A percentile compares a stretch with the other conserved stretches of the same genome.
Conservation (phyloP, 2,797 vertebrate genomes). For the Micrastur ruficollis region DNA sequence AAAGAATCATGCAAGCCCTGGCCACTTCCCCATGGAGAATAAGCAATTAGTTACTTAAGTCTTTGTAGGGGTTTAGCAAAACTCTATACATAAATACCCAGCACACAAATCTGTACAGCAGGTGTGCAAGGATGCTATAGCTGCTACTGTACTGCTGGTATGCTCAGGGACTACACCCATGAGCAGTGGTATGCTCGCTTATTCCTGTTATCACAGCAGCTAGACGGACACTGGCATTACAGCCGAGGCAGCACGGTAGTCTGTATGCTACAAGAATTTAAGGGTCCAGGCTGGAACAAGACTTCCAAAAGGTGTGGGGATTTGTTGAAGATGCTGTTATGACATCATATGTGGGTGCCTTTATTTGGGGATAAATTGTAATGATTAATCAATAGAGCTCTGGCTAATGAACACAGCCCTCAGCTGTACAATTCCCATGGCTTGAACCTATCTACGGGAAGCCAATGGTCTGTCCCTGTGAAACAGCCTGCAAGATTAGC, state of each 20-base stretch:
- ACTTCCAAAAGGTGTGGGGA: neutral
- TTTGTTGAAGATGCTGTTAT: neutral
- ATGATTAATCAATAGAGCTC: neutral
- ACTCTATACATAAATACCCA: neutral
- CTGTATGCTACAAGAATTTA: neutral
- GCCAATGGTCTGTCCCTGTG: neutral
- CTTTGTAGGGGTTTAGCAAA: neutral
- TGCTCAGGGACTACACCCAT: rapidly evolving
- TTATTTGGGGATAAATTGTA: neutral
- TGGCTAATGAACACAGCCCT: neutral
- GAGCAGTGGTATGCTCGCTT: neutral
- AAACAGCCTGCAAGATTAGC: neutral
- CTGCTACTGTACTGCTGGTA: neutral
- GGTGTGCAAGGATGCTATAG: neutral
- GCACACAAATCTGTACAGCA: neutral
- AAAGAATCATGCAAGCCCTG: neutral
- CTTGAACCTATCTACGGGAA: neutral
- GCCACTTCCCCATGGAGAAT: neutral
- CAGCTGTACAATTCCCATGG: neutral
- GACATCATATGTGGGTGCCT: neutral
- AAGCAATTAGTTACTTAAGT: neutral
- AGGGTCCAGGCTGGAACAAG: neutral
- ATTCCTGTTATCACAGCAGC: neutral
- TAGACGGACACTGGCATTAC: neutral
- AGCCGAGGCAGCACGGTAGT: rapidly evolving